Evolutionary conservation across 2,113 vertebrate species (phyloP), one percentile per base, ranked within the genome.

Genomic region (Elephas maximus): DNA sequence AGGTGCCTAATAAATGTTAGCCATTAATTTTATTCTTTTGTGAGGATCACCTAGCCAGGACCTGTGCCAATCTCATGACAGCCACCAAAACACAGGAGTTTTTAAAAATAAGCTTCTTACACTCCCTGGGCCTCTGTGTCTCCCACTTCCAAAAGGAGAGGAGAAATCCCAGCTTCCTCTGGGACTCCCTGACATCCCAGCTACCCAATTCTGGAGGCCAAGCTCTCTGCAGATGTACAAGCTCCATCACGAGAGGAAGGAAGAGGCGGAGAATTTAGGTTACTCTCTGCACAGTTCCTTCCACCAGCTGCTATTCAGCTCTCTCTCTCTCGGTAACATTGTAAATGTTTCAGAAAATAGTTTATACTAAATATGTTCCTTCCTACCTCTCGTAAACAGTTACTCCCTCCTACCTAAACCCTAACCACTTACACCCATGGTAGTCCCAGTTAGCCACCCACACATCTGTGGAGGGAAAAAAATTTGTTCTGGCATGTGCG

Each of bases 311-410:
- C 81, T 62, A 37, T 74, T 95, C 60, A 21, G 67, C 41, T 71
- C 69, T 62, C 73, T 74, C 79, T 88, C 96, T 93, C 93, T 71
- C 17, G 26, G 95, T 69, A n/a, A 97, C 90, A 97, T 23, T 88
- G 92, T 80, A 96, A 97, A 96, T 93, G 83, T 73, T 94, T 94
- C 96, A 97, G 90, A 95, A 96, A 92, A 84, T 53, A 95, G 97
- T 97, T 96, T 92, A 93, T 48, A 95, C 77, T 92, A 78, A 87
- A 85, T 81, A 90, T 71, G 92, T 53, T 95, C 76, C 92, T 96
- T 92, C 90, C 83, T 57, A 90, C 74, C 74, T 74, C 57, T 92
- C 79, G 88, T 94, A 91, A 96, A 97, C 95, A 96, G 74, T 91
- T 57, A 76, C 62, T 95, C 78, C 77, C 81, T 80, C 92, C 94